Base-by-base conservation (phyloP, 2,113 vertebrate genomes). In the Ammodytes marinus region DNA sequence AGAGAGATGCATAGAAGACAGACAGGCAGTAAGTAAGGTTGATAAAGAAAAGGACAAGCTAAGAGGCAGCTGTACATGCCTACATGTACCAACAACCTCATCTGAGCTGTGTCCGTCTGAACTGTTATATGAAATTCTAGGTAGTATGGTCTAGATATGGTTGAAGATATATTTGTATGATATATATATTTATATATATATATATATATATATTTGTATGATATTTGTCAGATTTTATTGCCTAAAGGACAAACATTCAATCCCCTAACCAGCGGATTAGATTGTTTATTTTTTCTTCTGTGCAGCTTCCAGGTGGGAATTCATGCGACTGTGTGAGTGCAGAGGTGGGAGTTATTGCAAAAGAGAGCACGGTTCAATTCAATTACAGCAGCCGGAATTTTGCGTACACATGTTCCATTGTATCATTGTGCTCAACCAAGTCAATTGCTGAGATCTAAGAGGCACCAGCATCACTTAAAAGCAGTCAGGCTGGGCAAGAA, bases 11-110 rank as follows among this genome's bases (percentile, higher is more conserved):
- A 74, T 58, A 66, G 0, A 9, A 19, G 40, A 69, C 19, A 2
- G 45, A 17, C 46, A 42, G 43, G 50, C 8, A 39, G 65, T 17
- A 14, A 61, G 64, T 59, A 39, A 75, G 53, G 47, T n/a, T 53
- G 53, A 81, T 59, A 8, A 67, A 57, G 54, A 75, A 52, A 17
- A 52, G 52, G 55, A 57, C 47, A 2, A 27, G 53, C 13, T 69
- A 43, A 65, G 67, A 80, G 27, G 55, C 43, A 0, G 59, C 5
- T 10, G 5, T 35, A 5, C 4, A n/a, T 53, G 47, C 54, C 46
- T 68, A 19, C n/a, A n/a, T n/a, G n/a, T 47, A 8, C 27, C 12
- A 60, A 45, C 19, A 60, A 60, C n/a, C n/a, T 74, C 12, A 17
- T 67, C 9, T 11, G 19, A 70, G 40, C 15, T 1, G 5, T 15